Conservation (phyloP, 2,888 invertebrate genomes). For the Nycteola revayana region DNA sequence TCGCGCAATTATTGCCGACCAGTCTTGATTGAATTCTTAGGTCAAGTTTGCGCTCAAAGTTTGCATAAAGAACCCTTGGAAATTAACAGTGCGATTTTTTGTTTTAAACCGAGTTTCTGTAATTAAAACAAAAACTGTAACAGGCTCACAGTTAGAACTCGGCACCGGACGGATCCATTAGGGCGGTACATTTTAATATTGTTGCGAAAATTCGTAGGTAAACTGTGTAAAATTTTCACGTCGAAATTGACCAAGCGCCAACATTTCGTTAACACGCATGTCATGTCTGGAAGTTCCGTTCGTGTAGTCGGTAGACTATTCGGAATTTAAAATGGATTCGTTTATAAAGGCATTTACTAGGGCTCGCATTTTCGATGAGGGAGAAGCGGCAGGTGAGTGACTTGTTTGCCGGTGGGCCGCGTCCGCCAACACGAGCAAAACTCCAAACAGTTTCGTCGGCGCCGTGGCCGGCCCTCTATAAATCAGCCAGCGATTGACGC, state of each 20-base stretch:
- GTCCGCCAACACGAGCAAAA: conserved; percentile 69
- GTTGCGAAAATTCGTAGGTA: conserved; percentile 45
- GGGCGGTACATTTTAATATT: conserved; percentile 46
- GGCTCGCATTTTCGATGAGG: conserved; percentile 76
- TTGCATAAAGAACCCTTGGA: conserved; percentile 66
- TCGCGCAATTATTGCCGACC: conserved; percentile 72
- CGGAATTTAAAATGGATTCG: conserved; percentile 76
- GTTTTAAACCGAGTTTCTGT: conserved; percentile 39
- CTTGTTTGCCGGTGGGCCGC: conserved; percentile 73
- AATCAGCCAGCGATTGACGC: conserved; percentile 79
- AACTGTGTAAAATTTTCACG: conserved; percentile 51
- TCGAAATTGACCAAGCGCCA: conserved; percentile 68
- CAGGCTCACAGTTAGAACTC: conserved; percentile 20
- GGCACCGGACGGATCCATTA: conserved; percentile 30
- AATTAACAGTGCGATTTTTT: conserved; percentile 61
- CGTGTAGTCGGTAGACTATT: conserved; percentile 72
- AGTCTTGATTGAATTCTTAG: conserved; percentile 77
- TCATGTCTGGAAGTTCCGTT: conserved; percentile 74
- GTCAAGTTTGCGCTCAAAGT: conserved; percentile 68
- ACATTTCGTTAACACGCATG: conserved; percentile 74
- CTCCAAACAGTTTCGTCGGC: conserved; percentile 73
- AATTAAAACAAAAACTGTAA: conserved; percentile 38
- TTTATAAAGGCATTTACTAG: conserved; percentile 76
- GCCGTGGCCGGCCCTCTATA: conserved; percentile 68
- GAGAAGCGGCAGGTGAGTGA: conserved; percentile 76